A percentile compares a stretch with the other conserved stretches of the same genome.
phyloP scores from a whole-genome alignment of 64 coral and sea anemone genomes.

The Actinia equina region DNA sequence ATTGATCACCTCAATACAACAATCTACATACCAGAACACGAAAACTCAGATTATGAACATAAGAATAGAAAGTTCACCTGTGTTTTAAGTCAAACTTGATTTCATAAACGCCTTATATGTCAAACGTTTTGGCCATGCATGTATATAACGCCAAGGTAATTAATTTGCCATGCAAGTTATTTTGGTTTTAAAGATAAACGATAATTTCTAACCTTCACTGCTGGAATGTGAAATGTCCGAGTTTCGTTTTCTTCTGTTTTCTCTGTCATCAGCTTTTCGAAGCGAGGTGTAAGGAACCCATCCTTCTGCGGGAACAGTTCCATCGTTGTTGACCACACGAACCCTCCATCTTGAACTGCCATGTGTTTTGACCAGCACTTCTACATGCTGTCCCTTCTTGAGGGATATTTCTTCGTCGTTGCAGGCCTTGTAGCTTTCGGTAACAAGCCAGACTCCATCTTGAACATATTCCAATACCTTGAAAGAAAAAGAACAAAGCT shows the following conservation, averaged over 20 bases:
- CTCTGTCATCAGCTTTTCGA: constrained; percentile 62
- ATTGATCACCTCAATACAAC: too few relatives aligned
- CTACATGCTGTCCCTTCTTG: constrained; percentile 89
- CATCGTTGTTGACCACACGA: constrained; percentile 73
- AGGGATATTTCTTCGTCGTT: constrained; percentile 94
- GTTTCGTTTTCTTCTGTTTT: constrained; percentile 69
- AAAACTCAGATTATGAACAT: not conserved
- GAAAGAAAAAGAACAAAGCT: constrained; percentile 65
- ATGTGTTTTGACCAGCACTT: constrained; percentile 88
- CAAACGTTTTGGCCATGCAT: too few relatives aligned
- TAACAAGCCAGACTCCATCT: constrained; percentile 76
- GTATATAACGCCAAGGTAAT: not conserved
- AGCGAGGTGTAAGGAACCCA: constrained; percentile 86
- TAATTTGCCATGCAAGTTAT: not conserved
- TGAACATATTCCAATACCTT: constrained; percentile 74
- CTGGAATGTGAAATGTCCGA: constrained; percentile 93
- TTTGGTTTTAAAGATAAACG: not conserved
- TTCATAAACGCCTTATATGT: too few relatives aligned
- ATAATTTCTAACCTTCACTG: constrained; percentile 80
- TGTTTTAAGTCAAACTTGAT: too few relatives aligned
- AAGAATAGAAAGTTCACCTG: too few relatives aligned
- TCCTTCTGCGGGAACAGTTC: constrained; percentile 64
- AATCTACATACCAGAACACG: not conserved
- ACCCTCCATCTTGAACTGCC: constrained; percentile 91
- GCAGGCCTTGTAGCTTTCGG: constrained; percentile 78